Evolutionary conservation across 2,797 vertebrate species (phyloP).

Genomic region (Halcyon smyrnensis): DNA sequence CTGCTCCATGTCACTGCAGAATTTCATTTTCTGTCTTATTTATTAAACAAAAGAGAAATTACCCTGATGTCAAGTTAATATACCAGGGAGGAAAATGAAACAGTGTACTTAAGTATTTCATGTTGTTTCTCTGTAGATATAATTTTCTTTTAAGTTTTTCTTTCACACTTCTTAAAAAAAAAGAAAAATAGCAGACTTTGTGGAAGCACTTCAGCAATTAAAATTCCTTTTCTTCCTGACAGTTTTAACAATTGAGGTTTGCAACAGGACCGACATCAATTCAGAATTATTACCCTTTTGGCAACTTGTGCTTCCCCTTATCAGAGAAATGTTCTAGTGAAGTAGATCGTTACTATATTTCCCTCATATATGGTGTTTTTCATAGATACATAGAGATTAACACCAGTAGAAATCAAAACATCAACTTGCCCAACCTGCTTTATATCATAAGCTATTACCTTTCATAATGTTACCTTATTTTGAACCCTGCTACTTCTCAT

Average conservation of each 20-base stretch:
- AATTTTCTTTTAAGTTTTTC: neutral
- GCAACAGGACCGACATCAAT: neutral
- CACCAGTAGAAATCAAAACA: neutral
- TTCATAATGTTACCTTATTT: neutral
- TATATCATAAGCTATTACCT: neutral
- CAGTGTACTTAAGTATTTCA: neutral
- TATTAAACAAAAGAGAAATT: constrained; percentile 67
- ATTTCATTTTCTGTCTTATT: constrained; percentile 55
- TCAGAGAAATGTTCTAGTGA: neutral
- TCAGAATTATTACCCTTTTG: neutral
- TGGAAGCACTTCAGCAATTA: neutral
- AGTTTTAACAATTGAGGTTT: neutral
- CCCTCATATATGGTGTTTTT: neutral
- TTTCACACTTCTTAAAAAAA: neutral
- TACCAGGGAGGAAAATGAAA: neutral
- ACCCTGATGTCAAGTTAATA: constrained; percentile 57
- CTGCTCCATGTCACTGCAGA: constrained; percentile 44
- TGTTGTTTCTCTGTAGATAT: neutral
- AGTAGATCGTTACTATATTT: neutral
- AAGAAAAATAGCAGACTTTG: neutral
- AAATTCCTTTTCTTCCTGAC: neutral
- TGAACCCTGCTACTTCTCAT: neutral
- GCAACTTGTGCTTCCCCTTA: neutral
- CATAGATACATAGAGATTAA: neutral
- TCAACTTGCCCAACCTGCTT: neutral